Conservation (phyloP, 2,888 invertebrate genomes). For the Eupithecia vulgata region DNA sequence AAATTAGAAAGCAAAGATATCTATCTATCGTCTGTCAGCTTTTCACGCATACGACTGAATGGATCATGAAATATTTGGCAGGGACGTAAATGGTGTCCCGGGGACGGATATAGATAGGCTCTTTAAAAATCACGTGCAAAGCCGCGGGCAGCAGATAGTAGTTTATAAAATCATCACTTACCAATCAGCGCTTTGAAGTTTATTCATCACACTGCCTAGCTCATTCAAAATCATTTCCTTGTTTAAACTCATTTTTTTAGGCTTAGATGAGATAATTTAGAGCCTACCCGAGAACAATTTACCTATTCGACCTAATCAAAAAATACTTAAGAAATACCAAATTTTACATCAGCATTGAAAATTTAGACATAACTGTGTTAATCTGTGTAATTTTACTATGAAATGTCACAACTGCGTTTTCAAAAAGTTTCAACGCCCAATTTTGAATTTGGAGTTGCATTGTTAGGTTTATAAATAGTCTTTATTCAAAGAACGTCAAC, state of each 20-base stretch:
- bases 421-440: background rate
- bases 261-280: background rate
- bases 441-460: slow-evolving; percentile 23
- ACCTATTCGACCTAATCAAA: slow-evolving; percentile 34
- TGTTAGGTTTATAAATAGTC: background rate
- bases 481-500: background rate
- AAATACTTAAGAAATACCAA: background rate
- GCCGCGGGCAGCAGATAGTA: background rate
- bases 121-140: no score
- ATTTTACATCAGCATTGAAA: slow-evolving; percentile 40
- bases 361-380: slow-evolving; percentile 39
- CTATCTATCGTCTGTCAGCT: no score
- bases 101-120: no score
- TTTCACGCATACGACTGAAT: no score
- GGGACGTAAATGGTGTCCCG: no score
- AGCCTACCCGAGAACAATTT: slow-evolving; percentile 41
- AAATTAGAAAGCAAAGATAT: no score
- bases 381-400: background rate
- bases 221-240: slow-evolving; percentile 74
- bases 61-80: no score
- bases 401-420: background rate
- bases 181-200: slow-evolving; percentile 78
- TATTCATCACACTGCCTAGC: slow-evolving; percentile 76
- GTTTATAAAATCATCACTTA: slow-evolving; percentile 48
- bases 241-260: slow-evolving; percentile 66